These are phyloP conservation scores for Gadus chalcogrammus DNA, from an alignment of 2,113 vertebrate genomes.

Conservation along the genomic window DNA sequence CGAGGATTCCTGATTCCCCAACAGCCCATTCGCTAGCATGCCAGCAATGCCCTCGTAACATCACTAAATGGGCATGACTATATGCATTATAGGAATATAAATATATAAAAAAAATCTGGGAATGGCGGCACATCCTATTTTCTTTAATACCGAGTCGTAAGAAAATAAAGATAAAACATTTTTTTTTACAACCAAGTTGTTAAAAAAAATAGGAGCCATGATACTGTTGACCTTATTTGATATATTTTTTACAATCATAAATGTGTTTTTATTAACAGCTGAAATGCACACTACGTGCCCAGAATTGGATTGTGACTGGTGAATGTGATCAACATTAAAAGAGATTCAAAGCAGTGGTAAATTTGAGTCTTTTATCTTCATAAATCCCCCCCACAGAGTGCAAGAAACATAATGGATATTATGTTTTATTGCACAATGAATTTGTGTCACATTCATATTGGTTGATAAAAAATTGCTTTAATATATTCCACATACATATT, in stretches of 20 bases:
- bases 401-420: not conserved
- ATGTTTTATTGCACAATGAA: not conserved
- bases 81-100: not conserved
- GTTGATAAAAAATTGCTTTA: not conserved
- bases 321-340: constrained; percentile 11
- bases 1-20: constrained; percentile 14
- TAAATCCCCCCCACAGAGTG: constrained; percentile 1
- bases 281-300: constrained; percentile 2
- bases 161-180: not conserved
- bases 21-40: not conserved
- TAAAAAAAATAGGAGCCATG: not conserved
- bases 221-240: constrained; percentile 1
- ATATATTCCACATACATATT: not conserved
- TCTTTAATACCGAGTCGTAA: not conserved
- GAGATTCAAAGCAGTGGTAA: constrained; percentile 8
- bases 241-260: constrained; percentile 15
- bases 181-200: not conserved
- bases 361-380: constrained; percentile 4
- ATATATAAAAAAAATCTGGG: not conserved
- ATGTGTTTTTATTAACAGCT: constrained; percentile 15
- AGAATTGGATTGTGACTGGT: constrained; percentile 12
- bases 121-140: not conserved
- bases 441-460: not conserved
- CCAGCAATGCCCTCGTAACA: not conserved
- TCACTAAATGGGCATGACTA: not conserved